These are phyloP conservation scores for Bembecia ichneumoniformis DNA, from an alignment of 2,888 invertebrate species.

Conservation along the genomic window DNA sequence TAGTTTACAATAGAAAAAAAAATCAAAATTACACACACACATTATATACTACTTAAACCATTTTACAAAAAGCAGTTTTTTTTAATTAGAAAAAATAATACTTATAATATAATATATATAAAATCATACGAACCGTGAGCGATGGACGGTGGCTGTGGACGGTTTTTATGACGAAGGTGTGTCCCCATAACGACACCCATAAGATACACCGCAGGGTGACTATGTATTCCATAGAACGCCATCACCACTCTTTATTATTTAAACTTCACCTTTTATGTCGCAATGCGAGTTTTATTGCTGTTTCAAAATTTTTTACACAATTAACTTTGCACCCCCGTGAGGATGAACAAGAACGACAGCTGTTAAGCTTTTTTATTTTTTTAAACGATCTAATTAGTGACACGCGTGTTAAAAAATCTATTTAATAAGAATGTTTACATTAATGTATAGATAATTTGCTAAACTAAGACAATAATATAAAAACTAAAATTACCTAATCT, in stretches of 20 bases:
- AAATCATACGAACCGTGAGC: no score
- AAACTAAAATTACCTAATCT: no score
- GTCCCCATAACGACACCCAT: background rate
- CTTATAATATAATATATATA: no score
- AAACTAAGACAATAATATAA: no score
- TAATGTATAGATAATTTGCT: no score
- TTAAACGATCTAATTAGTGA: constrained; percentile 50
- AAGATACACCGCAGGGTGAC: constrained; percentile 17
- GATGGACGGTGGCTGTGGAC: background rate
- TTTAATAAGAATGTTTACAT: no score
- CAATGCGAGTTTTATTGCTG: constrained; percentile 58
- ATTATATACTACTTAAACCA: no score
- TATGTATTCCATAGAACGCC: constrained; percentile 16
- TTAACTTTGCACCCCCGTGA: constrained; percentile 46
- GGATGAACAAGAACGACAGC: constrained; percentile 27
- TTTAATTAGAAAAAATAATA: no score
- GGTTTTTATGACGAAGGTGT: constrained; percentile 13
- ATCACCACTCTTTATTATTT: constrained; percentile 52
- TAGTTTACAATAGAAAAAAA: no score
- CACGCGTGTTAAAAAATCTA: constrained; percentile 20
- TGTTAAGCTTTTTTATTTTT: constrained; percentile 43
- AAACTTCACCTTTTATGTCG: constrained; percentile 59
- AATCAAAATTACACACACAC: no score
- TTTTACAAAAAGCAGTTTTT: no score
- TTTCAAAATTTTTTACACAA: constrained; percentile 61